A percentile compares a stretch with the other conserved stretches of the same genome.
phyloP scores from a whole-genome alignment of 2,888 invertebrate genomes.

The Tineola bisselliella region DNA sequence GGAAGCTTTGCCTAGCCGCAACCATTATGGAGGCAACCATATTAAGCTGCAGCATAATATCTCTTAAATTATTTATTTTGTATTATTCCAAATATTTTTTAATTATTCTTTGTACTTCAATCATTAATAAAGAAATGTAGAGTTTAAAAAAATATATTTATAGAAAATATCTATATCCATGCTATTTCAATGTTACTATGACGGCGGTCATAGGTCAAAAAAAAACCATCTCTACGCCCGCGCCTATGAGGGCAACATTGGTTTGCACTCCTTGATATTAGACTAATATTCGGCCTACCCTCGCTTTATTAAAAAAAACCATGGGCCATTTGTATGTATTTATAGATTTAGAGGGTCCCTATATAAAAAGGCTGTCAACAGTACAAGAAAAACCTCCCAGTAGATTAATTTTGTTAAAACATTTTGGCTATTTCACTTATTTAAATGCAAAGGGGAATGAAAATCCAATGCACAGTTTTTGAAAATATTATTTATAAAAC shows the following conservation, averaged over 20 bases:
- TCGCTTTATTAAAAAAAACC: slow-evolving; percentile 62
- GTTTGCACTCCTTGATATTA: slow-evolving; percentile 65
- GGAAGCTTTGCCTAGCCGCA: no score
- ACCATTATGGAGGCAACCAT: no score
- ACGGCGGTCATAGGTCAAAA: slow-evolving; percentile 9
- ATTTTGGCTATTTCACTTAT: slow-evolving; percentile 24
- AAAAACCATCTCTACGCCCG: slow-evolving; percentile 26
- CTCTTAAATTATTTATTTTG: no score
- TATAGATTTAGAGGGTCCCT: slow-evolving; percentile 52
- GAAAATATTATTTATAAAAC: neutral
- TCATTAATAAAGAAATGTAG: no score
- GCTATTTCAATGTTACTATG: neutral
- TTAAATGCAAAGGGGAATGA: neutral
- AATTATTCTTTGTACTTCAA: neutral
- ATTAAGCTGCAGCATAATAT: no score
- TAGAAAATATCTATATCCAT: neutral
- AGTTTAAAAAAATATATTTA: no score
- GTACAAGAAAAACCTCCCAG: slow-evolving; percentile 34
- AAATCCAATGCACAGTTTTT: neutral
- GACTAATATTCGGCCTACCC: slow-evolving; percentile 63
- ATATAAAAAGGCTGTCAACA: slow-evolving; percentile 46
- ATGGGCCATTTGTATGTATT: slow-evolving; percentile 63
- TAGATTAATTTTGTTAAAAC: slow-evolving; percentile 60
- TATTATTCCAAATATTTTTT: neutral
- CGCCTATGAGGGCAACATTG: slow-evolving; percentile 46